Base-by-base conservation (phyloP, 2,113 vertebrate genomes). In the Psittacula cyanocephala region DNA sequence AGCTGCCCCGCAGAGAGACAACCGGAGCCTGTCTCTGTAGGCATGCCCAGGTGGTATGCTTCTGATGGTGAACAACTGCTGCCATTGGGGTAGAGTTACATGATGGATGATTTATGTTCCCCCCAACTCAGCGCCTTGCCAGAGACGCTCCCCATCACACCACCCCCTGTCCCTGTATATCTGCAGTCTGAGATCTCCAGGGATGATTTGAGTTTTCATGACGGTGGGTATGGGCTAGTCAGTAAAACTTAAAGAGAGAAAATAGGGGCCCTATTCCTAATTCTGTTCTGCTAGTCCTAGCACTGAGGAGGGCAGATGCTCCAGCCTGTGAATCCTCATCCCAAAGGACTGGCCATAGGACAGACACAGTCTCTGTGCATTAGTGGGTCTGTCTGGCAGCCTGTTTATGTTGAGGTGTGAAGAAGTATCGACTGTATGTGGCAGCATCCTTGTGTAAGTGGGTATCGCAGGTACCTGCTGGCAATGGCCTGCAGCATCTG, bases 71-170 rank as follows among this genome's bases (percentile, higher is more conserved):
- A 17, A 46, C 20, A 50, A 39, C 75, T 79, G 64, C 52, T 84
- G 72, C 46, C n/a, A 11, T 18, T 0, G 0, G 9, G 35, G 7
- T 25, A 52, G 71, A 47, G 41, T 44, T 50, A n/a, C 0, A 0
- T 33, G 29, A 31, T 60, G 35, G 49, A 39, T 35, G 33, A 57
- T 62, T 83, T 62, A 6, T 60, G 50, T 63, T 81, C 19, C 49
- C 28, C n/a, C 7, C 28, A 64, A 5, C 27, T 67, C 31, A 6
- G 8, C 29, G 52, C 68, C 20, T 39, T 70, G 13, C 35, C 25
- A 55, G 64, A 86, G 60, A 27, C 24, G 16, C 13, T 35, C 13
- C 33, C 57, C 33, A 59, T 59, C 57, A 35, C 9, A 24, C 57
- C n/a, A n/a, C 20, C 20, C 31, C 55, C 33, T 59, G 33, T 24